These are phyloP conservation scores for Ursus arctos DNA, from an alignment of 2,113 vertebrate species.

Conservation along the genomic window DNA sequence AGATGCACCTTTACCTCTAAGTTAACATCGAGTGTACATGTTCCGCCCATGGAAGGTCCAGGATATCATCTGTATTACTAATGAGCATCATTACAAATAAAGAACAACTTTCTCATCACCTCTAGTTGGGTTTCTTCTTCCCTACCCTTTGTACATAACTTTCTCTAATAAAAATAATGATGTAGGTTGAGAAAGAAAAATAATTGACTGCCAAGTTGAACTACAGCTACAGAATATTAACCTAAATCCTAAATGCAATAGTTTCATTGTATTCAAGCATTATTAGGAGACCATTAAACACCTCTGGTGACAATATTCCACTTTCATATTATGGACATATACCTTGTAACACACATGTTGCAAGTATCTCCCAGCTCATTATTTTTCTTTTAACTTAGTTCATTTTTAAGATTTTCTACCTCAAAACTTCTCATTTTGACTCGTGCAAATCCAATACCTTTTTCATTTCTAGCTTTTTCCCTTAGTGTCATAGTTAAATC, in stretches of 20 bases:
- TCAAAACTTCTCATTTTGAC: slow-evolving; percentile 10
- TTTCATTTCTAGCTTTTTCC: not conserved
- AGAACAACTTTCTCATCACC: not conserved
- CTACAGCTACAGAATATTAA: not conserved
- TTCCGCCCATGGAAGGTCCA: not conserved
- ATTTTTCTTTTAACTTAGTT: slow-evolving; percentile 19
- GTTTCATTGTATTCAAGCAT: not conserved
- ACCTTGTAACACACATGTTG: not conserved
- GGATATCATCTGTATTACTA: not conserved
- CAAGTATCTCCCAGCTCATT: not conserved
- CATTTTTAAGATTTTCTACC: not conserved
- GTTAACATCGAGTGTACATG: too few relatives aligned
- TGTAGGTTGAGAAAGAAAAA: not conserved
- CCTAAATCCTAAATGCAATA: not conserved
- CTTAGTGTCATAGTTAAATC: not conserved
- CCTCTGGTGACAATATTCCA: not conserved
- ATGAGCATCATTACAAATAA: not conserved
- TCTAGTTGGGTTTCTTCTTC: not conserved
- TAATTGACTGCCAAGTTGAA: not conserved
- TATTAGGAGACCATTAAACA: not conserved
- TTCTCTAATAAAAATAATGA: not conserved
- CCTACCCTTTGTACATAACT: not conserved
- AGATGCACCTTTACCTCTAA: not conserved
- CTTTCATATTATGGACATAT: not conserved
- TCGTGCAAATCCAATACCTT: not conserved